Conservation (phyloP, 2,113 vertebrate species). For the Periophthalmus modestus region DNA sequence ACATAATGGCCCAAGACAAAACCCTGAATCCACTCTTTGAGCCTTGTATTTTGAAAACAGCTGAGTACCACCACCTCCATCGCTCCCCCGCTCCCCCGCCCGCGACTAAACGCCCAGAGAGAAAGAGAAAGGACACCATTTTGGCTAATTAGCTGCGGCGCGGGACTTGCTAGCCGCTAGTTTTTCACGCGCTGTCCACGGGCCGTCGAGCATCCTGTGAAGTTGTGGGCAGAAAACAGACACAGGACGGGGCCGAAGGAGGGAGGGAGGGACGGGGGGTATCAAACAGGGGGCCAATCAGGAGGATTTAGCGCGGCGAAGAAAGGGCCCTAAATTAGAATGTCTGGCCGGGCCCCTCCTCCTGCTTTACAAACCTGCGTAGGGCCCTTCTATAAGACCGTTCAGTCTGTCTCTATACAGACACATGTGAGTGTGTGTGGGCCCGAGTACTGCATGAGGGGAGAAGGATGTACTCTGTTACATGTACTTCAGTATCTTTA, state of each 20-base stretch:
- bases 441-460: background rate
- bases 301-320: constrained; percentile 76
- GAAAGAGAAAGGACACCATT: constrained; percentile 82
- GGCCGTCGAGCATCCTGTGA: constrained; percentile 77
- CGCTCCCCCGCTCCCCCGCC: constrained; percentile 76
- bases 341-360: constrained; percentile 65
- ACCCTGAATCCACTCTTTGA: constrained; percentile 97
- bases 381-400: constrained; percentile 17
- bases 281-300: constrained; percentile 64
- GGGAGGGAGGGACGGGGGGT: too few species aligned
- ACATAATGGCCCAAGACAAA: constrained; percentile 98
- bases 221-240: constrained; percentile 76
- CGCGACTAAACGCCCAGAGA: constrained; percentile 89
- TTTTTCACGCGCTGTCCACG: constrained; percentile 79
- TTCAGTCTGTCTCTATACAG: background rate
- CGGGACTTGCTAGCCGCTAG: constrained; percentile 75
- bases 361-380: constrained; percentile 66
- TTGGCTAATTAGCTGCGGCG: constrained; percentile 95
- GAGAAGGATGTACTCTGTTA: too few species aligned
- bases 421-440: constrained; percentile 28
- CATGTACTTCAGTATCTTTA: too few species aligned
- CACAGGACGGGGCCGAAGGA: constrained; percentile 61
- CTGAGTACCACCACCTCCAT: constrained; percentile 86
- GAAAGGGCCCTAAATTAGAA: constrained; percentile 75
- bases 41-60: constrained; percentile 99